A percentile compares a stretch with the other conserved stretches of the same genome.
Conservation (phyloP, 30 jellyfish, hydroid and myxozoan species). For the Pelagia noctiluca region DNA sequence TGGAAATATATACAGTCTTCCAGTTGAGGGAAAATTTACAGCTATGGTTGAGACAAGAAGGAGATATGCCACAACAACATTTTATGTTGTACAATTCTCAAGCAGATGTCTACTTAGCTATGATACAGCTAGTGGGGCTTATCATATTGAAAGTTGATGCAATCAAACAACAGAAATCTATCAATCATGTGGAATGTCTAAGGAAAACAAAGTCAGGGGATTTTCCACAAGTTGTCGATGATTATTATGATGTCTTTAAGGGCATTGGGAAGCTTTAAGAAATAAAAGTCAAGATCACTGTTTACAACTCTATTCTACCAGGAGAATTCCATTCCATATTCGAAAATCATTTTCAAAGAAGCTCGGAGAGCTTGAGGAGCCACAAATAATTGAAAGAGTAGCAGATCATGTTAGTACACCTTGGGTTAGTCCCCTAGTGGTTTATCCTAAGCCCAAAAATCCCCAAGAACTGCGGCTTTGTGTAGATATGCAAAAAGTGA, state of each 20-base stretch:
- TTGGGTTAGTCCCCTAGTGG: constrained; percentile 49
- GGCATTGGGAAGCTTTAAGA: constrained; percentile 7
- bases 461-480: constrained; percentile 26
- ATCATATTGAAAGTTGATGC: too few relatives aligned
- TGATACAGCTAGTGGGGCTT: background rate
- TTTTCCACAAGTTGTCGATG: background rate
- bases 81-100: background rate
- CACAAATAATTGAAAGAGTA: background rate
- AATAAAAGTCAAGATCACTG: background rate
- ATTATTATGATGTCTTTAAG: background rate
- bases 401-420: constrained; percentile 5
- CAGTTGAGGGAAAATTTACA: too few relatives aligned
- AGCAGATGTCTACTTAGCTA: background rate
- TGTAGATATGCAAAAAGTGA: constrained; percentile 25
- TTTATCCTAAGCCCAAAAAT: constrained; percentile 20
- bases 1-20: constrained; percentile 17
- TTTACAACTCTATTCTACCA: background rate
- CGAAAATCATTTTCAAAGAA: constrained; percentile 4
- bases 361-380: background rate
- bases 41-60: background rate
- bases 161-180: background rate
- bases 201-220: background rate
- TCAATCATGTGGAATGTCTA: background rate
- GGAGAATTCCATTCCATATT: constrained; percentile 14
- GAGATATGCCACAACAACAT: background rate